Base-by-base conservation (phyloP, 2,888 invertebrate species). In the Drosophila multiciliata region DNA sequence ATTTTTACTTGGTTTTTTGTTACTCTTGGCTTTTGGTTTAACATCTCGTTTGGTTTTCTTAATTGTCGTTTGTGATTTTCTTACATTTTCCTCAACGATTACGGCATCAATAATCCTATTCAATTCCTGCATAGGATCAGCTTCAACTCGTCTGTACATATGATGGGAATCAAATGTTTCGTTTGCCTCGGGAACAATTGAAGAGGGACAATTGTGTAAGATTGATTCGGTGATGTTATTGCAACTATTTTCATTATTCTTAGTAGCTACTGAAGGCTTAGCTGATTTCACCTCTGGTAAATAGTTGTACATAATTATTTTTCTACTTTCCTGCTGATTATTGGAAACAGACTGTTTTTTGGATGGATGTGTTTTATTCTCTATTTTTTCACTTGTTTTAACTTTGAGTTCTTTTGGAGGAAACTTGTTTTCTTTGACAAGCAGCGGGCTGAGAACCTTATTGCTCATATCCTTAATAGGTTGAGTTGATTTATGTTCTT, bases 101-200 rank as follows among this genome's bases (percentile, higher is more conserved):
- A 38, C n/a, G 7, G 17, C 26, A 55, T 55, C 55, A 29, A 55
- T 20, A n/a, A 55, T 17, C 7, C 26, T 26, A 17, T 26, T n/a
- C 26, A 55, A 5, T n/a, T 38, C 55, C 5, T n/a, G 17, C n/a
- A 38, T 26, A 1, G 55, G 55, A 12, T 55, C 12, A 8, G 1
- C 11, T 26, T 11, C n/a, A 17, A 5, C 17, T 26, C 26, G 38
- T n/a, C 11, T 36, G 26, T 26, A 55, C 12, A 15, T 8, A 12
- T n/a, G 26, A 38, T 55, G 38, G 1, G 38, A 55, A 26, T 55
- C 55, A 55, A 55, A 55, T 26, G 55, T n/a, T 38, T 38, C 38
- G 12, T 29, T 2, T 8, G 11, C 23, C 17, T 54, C 26, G 17
- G 7, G 4, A 1, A 8, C 26, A 38, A 7, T n/a, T 17, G 12